These are phyloP conservation scores for Trachythela sp. DNA, from an alignment of 64 coral and sea anemone species.

Conservation along the genomic window DNA sequence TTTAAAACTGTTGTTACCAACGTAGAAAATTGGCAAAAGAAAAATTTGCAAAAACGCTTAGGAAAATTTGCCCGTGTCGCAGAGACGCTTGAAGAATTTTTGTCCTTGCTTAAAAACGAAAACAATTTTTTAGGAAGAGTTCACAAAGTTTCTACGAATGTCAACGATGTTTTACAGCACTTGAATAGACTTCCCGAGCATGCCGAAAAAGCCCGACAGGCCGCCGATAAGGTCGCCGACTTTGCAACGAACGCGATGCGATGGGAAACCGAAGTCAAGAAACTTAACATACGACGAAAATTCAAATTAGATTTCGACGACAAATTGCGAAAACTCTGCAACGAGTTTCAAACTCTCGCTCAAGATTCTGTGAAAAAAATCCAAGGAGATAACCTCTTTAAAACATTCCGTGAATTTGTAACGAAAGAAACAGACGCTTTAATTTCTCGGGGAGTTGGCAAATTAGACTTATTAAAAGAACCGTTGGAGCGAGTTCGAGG, in stretches of 20 bases:
- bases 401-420: slow-evolving; percentile 45
- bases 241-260: slow-evolving; percentile 65
- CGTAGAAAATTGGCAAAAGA: background rate
- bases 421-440: slow-evolving; percentile 17
- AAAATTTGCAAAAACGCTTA: background rate
- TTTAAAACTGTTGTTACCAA: background rate
- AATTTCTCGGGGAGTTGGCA: background rate
- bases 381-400: slow-evolving; percentile 50
- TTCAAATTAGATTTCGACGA: slow-evolving; percentile 73
- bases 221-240: slow-evolving; percentile 67
- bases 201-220: slow-evolving; percentile 69
- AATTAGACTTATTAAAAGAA: background rate
- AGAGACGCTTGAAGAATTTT: slow-evolving; percentile 9
- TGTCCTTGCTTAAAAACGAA: slow-evolving; percentile 2
- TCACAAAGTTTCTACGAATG: slow-evolving; percentile 5
- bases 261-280: slow-evolving; percentile 59
- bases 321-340: slow-evolving; percentile 58
- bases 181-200: slow-evolving; percentile 66
- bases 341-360: slow-evolving; percentile 60
- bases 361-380: slow-evolving; percentile 56
- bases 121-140: background rate
- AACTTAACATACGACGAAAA: slow-evolving; percentile 60
- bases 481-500: background rate
- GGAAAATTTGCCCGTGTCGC: background rate
- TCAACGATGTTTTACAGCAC: slow-evolving; percentile 58